Base-by-base conservation (phyloP, 2,797 vertebrate genomes). In the Sebastes aleutianus region DNA sequence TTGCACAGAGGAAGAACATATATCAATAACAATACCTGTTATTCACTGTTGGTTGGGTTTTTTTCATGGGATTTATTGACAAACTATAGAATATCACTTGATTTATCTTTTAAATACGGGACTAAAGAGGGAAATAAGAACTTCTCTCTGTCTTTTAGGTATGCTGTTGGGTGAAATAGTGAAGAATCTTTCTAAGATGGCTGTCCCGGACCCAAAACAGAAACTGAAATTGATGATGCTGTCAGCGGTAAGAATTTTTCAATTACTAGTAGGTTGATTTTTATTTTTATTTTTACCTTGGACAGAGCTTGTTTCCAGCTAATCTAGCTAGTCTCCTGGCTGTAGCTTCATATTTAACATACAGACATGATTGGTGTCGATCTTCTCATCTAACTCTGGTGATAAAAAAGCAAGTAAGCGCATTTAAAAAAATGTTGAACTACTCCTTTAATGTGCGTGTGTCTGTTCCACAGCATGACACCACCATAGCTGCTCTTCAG, bases 401-500 rank as follows among this genome's bases (percentile, higher is more conserved):
- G 11, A 13, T 1, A 24, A 53, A 13, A n/a, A 71, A 16, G 36
- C 39, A 16, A 43, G 22, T 9, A n/a, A n/a, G n/a, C n/a, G n/a
- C n/a, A n/a, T 66, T 53, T 54, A 9, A 22, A 27, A 26, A 27
- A 53, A 53, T 22, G 36, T 39, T 39, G 36, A 39, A 14, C 36
- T 1, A 11, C 0, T 3, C 20, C 20, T 24, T 64, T 50, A 27
- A 12, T 32, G 24, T 77, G 20, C 22, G 26, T 81, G 26, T 76
- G 24, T 76, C 0, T 91, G 14, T 91, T 88, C 86, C 71, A 56
- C 90, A 99, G 98, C 98, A 99, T 1, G 98, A 99, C 93, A 97
- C 97, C 50, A 99, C 98, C 1, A 86, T 99, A 34, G 91, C 95
- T 2, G 98, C 98, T 50, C 95, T 99, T 58, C 98, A 98, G 89